A percentile compares a stretch with the other conserved stretches of the same genome.
Evolutionary conservation across 2,113 vertebrate genomes (phyloP).

Genomic region (Acrocephalus kingi): DNA sequence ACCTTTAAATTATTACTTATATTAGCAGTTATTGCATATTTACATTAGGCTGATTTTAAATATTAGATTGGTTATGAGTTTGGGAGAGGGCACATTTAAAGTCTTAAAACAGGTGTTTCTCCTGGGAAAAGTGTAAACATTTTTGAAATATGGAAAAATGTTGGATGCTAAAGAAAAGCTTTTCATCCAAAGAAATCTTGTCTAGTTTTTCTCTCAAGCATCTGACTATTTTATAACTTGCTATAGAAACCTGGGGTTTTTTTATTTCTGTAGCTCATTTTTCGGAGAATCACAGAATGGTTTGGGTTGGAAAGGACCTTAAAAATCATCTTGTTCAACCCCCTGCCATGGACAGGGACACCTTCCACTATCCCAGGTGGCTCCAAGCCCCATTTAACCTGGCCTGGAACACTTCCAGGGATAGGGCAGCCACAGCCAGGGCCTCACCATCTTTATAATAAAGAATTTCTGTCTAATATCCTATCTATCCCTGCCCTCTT

Average conservation of each 20-base stretch:
- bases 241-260: background rate
- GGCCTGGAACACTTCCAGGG: background rate
- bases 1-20: background rate
- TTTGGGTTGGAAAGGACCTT: background rate
- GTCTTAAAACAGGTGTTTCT: background rate
- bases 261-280: background rate
- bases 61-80: background rate
- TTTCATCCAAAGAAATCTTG: background rate
- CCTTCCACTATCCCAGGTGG: background rate
- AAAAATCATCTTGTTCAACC: background rate
- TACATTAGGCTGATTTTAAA: background rate
- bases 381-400: rapidly evolving
- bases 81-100: background rate
- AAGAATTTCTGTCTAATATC: background rate
- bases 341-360: background rate
- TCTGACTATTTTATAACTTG: background rate
- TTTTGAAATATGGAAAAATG: background rate
- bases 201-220: background rate
- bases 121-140: background rate
- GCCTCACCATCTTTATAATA: background rate
- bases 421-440: background rate
- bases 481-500: background rate
- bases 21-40: background rate
- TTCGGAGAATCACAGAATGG: background rate
- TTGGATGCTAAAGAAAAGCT: background rate